Percentiles rank a stretch among this genome's conserved stretches.
These are phyloP conservation scores for Tragopan temminckii DNA, from an alignment of 2,797 vertebrate species.

Conservation along the genomic window DNA sequence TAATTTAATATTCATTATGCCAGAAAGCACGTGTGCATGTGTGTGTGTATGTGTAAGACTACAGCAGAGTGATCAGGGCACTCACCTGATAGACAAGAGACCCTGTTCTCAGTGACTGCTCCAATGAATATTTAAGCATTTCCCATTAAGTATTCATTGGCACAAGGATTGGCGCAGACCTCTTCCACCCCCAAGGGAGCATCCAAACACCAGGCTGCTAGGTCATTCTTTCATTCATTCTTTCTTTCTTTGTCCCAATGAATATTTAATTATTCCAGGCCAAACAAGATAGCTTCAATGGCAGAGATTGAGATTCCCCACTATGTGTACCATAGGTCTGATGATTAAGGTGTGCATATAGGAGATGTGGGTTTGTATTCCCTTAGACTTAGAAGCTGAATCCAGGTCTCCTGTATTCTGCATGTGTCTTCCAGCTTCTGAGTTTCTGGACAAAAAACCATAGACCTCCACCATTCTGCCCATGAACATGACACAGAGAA, in stretches of 20 bases:
- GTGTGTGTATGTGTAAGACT: background rate
- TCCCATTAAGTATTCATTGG: conserved; percentile 58
- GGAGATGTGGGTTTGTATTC: background rate
- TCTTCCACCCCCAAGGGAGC: conserved; percentile 43
- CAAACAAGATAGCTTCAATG: background rate
- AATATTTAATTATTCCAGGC: conserved; percentile 53
- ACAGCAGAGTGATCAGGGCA: conserved; percentile 19
- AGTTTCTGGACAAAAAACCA: background rate
- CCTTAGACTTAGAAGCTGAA: background rate
- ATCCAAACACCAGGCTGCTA: conserved; percentile 9
- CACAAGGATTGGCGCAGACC: conserved; percentile 28
- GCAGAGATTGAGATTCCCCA: conserved; percentile 24
- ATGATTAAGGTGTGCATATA: accelerated
- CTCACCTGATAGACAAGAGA: conserved; percentile 52
- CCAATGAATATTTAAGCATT: conserved; percentile 63
- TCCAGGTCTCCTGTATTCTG: background rate
- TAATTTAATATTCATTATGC: conserved; percentile 39
- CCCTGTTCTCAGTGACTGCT: conserved; percentile 23
- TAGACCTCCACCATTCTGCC: background rate
- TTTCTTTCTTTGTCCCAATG: conserved; percentile 22
- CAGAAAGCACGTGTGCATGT: background rate
- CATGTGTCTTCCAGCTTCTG: background rate
- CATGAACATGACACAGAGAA: background rate
- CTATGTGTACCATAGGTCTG: background rate
- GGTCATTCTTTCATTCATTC: background rate